Percentiles rank a stretch among this genome's conserved stretches.
Conservation (phyloP, 2,888 invertebrate genomes). For the Leptopilina drosophilae region DNA sequence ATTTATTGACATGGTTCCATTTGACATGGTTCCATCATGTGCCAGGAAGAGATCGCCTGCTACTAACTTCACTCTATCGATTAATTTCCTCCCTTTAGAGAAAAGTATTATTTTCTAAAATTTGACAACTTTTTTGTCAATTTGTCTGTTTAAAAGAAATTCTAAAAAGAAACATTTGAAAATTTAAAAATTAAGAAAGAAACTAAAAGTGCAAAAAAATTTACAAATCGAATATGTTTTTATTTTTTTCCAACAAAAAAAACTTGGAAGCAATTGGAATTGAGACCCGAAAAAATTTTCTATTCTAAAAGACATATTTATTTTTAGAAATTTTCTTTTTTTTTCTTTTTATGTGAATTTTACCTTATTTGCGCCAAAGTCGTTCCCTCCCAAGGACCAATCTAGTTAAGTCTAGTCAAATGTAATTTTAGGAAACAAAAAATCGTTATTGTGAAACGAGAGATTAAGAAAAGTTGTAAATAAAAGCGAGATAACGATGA, state of each 20-base stretch:
- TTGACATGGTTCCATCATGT: conserved; percentile 27
- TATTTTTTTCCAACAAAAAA: too few relatives aligned
- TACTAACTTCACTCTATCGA: conserved; percentile 23
- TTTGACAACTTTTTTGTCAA: not conserved
- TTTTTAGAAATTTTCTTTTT: too few relatives aligned
- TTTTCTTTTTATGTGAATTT: not conserved
- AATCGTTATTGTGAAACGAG: not conserved
- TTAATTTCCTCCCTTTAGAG: not conserved
- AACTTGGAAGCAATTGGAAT: too few relatives aligned
- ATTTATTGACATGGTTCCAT: conserved; percentile 37
- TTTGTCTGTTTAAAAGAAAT: too few relatives aligned
- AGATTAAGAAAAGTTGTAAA: conserved; percentile 11
- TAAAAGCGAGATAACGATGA: not conserved
- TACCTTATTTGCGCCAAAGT: conserved; percentile 42
- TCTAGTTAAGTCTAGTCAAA: conserved; percentile 66
- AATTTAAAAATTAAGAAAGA: too few relatives aligned
- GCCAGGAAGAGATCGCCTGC: conserved; percentile 37
- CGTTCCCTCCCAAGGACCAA: conserved; percentile 64
- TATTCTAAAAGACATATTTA: too few relatives aligned
- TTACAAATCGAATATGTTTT: too few relatives aligned
- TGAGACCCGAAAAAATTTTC: too few relatives aligned
- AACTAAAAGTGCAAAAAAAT: too few relatives aligned
- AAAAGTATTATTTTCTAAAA: not conserved
- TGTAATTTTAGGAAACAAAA: not conserved
- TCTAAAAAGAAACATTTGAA: too few relatives aligned